A percentile compares a stretch with the other conserved stretches of the same genome.
Conservation (phyloP, 2,797 vertebrate species). For the Microctenopoma lineatum region DNA sequence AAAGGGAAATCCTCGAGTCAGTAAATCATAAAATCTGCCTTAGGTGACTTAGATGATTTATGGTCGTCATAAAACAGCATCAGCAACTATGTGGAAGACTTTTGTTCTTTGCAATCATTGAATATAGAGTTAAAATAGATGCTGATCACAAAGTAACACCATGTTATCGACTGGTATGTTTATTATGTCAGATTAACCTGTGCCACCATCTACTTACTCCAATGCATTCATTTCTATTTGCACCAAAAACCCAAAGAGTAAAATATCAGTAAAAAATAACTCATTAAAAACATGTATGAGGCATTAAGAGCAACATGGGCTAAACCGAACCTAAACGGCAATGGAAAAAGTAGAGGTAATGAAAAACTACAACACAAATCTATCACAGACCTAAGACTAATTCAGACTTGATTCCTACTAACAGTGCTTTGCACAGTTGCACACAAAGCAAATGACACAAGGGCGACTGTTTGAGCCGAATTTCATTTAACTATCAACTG, state of each 20-base stretch:
- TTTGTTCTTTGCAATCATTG: not conserved
- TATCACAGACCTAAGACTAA: not conserved
- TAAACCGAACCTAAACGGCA: not conserved
- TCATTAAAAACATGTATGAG: too few relatives aligned
- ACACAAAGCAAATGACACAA: not conserved
- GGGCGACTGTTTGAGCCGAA: slow-evolving; percentile 7
- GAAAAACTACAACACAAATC: not conserved
- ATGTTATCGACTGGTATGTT: not conserved
- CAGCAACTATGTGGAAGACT: not conserved
- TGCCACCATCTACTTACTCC: too few relatives aligned
- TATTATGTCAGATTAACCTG: not conserved
- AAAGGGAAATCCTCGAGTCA: not conserved
- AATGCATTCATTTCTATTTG: too few relatives aligned
- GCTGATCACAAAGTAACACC: not conserved
- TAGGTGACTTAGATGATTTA: too few relatives aligned
- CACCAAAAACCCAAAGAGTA: not conserved
- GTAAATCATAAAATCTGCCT: slow-evolving; percentile 3
- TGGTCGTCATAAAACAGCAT: not conserved
- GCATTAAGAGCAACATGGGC: not conserved
- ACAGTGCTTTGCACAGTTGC: not conserved
- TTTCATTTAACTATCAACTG: slow-evolving; percentile 49
- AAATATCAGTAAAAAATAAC: too few relatives aligned
- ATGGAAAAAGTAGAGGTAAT: not conserved
- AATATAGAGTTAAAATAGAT: not conserved
- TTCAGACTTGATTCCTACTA: not conserved